phyloP scores from a whole-genome alignment of 1,140 invertebrate species.

The Antheraea mylitta region DNA sequence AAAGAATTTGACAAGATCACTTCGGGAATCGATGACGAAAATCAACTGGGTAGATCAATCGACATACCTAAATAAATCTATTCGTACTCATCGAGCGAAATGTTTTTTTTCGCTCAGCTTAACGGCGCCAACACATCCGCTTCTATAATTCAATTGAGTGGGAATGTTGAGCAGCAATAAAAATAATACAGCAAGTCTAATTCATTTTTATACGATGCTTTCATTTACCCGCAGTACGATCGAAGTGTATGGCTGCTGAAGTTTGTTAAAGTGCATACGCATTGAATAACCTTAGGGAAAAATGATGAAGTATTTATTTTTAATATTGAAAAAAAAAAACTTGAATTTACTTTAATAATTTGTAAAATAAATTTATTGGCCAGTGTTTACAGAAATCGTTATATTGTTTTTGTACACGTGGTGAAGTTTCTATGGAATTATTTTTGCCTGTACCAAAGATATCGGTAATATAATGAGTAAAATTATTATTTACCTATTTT shows the following conservation, averaged over 20 bases:
- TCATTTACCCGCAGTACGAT: not conserved
- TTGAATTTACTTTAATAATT: no score
- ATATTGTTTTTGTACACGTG: no score
- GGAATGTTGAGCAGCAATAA: constrained; percentile 12
- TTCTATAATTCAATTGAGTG: constrained; percentile 20
- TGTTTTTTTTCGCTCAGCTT: constrained; percentile 8
- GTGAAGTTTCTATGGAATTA: no score
- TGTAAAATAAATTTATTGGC: no score
- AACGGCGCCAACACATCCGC: constrained; percentile 20
- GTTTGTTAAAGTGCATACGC: no score
- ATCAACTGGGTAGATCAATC: not conserved
- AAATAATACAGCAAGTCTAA: not conserved
- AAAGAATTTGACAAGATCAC: not conserved
- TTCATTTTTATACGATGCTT: not conserved
- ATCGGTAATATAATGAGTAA: no score
- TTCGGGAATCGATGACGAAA: not conserved
- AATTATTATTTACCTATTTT: no score
- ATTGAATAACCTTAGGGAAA: no score
- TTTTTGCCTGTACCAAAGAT: no score
- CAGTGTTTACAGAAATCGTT: no score
- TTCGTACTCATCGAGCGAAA: constrained; percentile 7
- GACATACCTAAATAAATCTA: constrained; percentile 7
- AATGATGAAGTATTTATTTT: no score
- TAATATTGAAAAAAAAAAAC: no score
- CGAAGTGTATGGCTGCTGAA: not conserved